Evolutionary conservation across 2,888 invertebrate genomes (phyloP), one percentile per base, ranked within the genome.

Genomic region (Phengaris arion): DNA sequence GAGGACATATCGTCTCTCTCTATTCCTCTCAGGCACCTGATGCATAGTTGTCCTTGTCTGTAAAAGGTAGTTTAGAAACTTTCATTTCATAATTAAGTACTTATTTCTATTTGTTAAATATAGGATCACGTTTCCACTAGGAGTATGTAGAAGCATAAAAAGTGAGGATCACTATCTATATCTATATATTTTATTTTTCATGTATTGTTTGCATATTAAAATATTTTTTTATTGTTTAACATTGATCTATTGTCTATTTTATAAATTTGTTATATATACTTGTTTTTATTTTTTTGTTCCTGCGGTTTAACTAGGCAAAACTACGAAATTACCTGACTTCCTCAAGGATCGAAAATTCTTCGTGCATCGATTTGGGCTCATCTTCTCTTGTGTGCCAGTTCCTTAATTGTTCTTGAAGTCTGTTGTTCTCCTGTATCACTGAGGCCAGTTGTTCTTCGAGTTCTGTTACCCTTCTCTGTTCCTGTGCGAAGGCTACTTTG

Each of bases 31-130:
- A 97, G 93, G 86, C 97, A 97, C 83, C 97, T 95, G 82, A 96
- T 95, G 88, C 97, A 97, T 83, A 97, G 94, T 84, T 97, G 96
- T 12, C 97, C 97, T 94, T 97, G 96, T 85, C 97, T 97, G 89
- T 6, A 83, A 83, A 51, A 54, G 0, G 1, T 2, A 10, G 22
- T 12, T 2, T 15, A 22, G 1, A n/a, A 2, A 6, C n/a, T 55
- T 6, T 2, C 7, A 54, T 54, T n/a, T 7, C 8, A 5, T 55
- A 6, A 0, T 57, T 8, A 15, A 22, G 22, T 22, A 22, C 22
- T 57, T 57, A 13, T 15, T 9, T 15, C n/a, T 22, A 22, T 15
- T 8, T 57, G n/a, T 57, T 9, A 57, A 57, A 57, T 57, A 22
- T 22, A 22, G 22, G 22, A 22, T 22, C 22, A 22, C 22, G 22